These are phyloP conservation scores for Tiliacea aurago DNA, from an alignment of 2,888 invertebrate genomes.

Conservation along the genomic window DNA sequence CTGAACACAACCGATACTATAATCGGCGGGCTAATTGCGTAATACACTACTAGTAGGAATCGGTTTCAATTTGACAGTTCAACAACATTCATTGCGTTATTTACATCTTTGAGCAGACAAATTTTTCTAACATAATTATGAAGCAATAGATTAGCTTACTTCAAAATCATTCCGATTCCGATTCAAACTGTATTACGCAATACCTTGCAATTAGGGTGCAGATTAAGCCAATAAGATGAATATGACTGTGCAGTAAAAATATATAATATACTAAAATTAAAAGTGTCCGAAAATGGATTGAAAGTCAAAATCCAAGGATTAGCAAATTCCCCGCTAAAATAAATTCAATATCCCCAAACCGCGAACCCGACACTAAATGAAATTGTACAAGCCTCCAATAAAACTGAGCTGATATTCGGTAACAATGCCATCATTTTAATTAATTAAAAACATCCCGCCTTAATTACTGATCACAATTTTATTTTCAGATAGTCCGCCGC, in stretches of 20 bases:
- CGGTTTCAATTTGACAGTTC: too few species aligned
- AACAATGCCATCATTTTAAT: conserved; percentile 34
- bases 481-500: conserved; percentile 67
- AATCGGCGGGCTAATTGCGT: too few species aligned
- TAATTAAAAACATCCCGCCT: conserved; percentile 36
- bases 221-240: too few species aligned
- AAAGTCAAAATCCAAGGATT: neutral
- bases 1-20: neutral
- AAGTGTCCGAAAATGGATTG: neutral
- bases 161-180: too few species aligned
- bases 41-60: too few species aligned
- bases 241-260: neutral
- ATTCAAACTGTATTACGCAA: too few species aligned
- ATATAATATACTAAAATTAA: neutral
- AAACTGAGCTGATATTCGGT: conserved; percentile 25
- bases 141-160: too few species aligned
- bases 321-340: conserved; percentile 9
- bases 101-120: too few species aligned
- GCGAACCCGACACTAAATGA: conserved; percentile 18
- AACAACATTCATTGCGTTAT: too few species aligned
- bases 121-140: too few species aligned
- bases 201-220: too few species aligned
- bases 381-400: conserved; percentile 22
- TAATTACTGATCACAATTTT: conserved; percentile 50
- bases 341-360: conserved; percentile 23